Evolutionary conservation across 1,140 invertebrate species (phyloP), one percentile per base, ranked within the genome.

Genomic region (Chlorops oryzae): DNA sequence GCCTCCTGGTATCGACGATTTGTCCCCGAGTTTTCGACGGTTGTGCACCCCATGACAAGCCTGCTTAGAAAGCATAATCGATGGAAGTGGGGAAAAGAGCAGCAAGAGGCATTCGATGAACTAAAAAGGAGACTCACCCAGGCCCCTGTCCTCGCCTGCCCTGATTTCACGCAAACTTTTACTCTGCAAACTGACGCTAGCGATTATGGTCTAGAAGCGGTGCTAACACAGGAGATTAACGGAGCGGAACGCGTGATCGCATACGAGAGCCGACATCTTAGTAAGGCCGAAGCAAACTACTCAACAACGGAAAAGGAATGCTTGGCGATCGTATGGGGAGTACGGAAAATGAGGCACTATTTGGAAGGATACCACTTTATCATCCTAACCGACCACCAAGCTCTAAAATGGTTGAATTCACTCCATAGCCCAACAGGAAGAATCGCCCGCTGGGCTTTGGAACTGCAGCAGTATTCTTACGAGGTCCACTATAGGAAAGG

Each of bases 1-100:
- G 42, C 57, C 0, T 59, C 59, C 2, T 75, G 61, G 47, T 75
- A 73, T 38, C 49, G 70, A 7, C 45, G 59, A 9, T 75, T 72
- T 44, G 60, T 74, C 24, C 38, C 42, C 0, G 44, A 61, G 15
- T 74, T 68, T 49, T 46, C 64, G 0, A 45, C 54, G 20, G 42
- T 63, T 1, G 44, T 61, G 1, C 55, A 62, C 27, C 69, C 72
- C 0, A 44, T 75, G 3, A 63, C 48, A 37, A 22, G 52, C 15
- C 42, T 69, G n/a, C 15, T 50, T 24, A 43, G 37, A 17, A 61
- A 65, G 18, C 32, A 44, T 34, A 13, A 12, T 13, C 48, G 45
- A 25, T 59, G 34, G 21, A n/a, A 20, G 6, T 49, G 47, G 47
- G n/a, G n/a, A 25, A 10, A 25, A 9, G 37, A 39, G 21, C 27